Evolutionary conservation across 2,888 invertebrate species (phyloP), one percentile per base, ranked within the genome.

Genomic region (Ptycholaimellus sp.): DNA sequence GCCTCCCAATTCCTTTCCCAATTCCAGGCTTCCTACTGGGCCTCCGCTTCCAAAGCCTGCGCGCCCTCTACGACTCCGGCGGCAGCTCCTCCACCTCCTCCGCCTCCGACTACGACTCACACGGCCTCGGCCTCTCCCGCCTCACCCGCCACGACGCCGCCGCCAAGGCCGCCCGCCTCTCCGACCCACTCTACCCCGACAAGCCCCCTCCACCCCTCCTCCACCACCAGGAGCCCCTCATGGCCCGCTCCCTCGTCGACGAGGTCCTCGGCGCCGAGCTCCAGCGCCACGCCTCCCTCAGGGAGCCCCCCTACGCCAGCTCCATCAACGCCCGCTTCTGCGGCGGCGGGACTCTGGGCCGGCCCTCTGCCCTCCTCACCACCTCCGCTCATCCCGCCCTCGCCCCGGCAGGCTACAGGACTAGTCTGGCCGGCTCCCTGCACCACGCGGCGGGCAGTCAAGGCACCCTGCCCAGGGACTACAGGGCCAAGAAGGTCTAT

Each of bases 401-500:
- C 18, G 40, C 44, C 22, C 47, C 46, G 9, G 47, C 46, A 27
- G 30, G 42, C 21, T 37, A 42, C 30, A 33, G 39, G 16, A 36
- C 32, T 16, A 28, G 22, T 7, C 37, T 40, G 21, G 5, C 36
- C 2, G 17, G 40, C 17, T 30, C 39, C 22, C 32, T 44, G 21
- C 37, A 38, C 33, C 41, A 44, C 27, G n/a, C n/a, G n/a, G n/a
- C n/a, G n/a, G n/a, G n/a, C n/a, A n/a, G n/a, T n/a, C n/a, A n/a
- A n/a, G 43, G 45, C 27, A 55, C 55, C 4, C 36, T 55, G 28
- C 55, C 55, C 2, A 42, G 53, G 29, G 55, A 55, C 36, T 55
- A 55, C 37, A 53, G 51, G 44, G 53, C 54, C 30, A 54, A 53
- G 43, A 54, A 53, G 38, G 54, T 54, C 23, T 54, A 54, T 40